Evolutionary conservation across 2,113 vertebrate genomes (phyloP), one percentile per base, ranked within the genome.

Genomic region (Cyanoliseus patagonus): DNA sequence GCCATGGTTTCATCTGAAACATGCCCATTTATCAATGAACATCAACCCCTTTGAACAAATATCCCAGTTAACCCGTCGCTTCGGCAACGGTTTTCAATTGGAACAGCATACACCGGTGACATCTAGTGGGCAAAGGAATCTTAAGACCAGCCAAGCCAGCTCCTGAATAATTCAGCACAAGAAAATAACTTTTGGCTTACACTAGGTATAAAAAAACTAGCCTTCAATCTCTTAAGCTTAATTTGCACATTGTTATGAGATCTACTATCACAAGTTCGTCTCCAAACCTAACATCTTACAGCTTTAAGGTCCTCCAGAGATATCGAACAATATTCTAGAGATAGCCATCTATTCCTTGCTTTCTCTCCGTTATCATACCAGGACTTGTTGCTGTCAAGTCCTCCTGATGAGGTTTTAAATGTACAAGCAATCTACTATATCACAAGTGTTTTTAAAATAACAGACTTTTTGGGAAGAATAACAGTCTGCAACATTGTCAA

Each of bases 51-150:
- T 13, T 30, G 11, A 53, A 23, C 41, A n/a, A 9, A 28, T 3
- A 14, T 2, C 10, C 13, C 47, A 4, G 16, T 2, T 19, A 0
- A 35, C 5, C 27, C 9, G 15, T 0, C 6, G 6, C 24, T 17
- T 4, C 7, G 3, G 41, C 5, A 25, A 4, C 1, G 3, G 2
- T 1, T 33, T 57, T 28, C 15, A 23, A 2, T 6, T 11, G 35
- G 23, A 8, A 10, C 14, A 17, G 31, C 28, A 30, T 52, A 6
- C 95, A 1, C 28, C 17, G 76, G 18, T 68, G 96, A 88, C 96
- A 96, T 9, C 96, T 95, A 86, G 72, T 44, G 96, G 94, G 24
- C 69, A 25, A 3, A 22, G 39, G 17, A 4, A 46, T 9, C 15
- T 44, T 30, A 13, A 16, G 66, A 78, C 25, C 80, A 80, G 55